A percentile compares a stretch with the other conserved stretches of the same genome.
Evolutionary conservation across 1,140 invertebrate genomes (phyloP).

Genomic region (Ceratina japonica): DNA sequence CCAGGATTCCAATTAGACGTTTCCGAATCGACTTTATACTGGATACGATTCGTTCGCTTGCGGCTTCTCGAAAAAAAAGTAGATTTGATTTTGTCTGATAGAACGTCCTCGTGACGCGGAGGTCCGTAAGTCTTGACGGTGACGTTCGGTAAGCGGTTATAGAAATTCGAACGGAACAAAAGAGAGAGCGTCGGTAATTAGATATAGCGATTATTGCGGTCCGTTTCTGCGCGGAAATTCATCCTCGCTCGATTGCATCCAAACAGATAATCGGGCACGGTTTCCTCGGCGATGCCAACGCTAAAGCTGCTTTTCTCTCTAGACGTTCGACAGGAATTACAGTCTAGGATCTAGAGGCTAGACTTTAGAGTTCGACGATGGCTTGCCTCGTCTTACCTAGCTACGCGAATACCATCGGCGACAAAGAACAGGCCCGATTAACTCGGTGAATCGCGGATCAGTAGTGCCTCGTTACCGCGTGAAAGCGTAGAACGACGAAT

Average conservation of each 20-base stretch:
- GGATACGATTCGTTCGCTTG: too few species aligned
- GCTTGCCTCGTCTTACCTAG: not conserved
- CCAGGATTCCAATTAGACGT: too few species aligned
- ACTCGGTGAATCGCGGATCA: slow-evolving; percentile 35
- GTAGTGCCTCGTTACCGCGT: slow-evolving; percentile 38
- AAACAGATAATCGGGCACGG: slow-evolving; percentile 21
- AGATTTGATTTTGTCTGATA: too few species aligned
- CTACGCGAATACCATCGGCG: slow-evolving; percentile 23
- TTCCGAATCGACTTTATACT: too few species aligned
- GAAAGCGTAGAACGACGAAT: slow-evolving; percentile 36
- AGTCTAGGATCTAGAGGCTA: slow-evolving; percentile 2
- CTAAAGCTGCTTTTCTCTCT: slow-evolving; percentile 39
- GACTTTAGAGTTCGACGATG: slow-evolving; percentile 13
- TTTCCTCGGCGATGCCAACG: too few species aligned
- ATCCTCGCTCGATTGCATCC: slow-evolving; percentile 28
- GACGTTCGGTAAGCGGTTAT: too few species aligned
- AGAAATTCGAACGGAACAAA: not conserved
- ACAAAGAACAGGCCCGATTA: slow-evolving; percentile 38
- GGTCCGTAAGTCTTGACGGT: too few species aligned
- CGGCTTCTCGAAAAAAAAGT: too few species aligned
- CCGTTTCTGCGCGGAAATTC: slow-evolving; percentile 19
- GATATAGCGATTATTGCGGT: slow-evolving; percentile 26
- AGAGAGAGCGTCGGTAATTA: slow-evolving; percentile 6
- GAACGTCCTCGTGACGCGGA: too few species aligned
- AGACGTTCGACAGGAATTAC: slow-evolving; percentile 26